Conservation (phyloP, 2,113 vertebrate species). For the Scartelaos histophorus region DNA sequence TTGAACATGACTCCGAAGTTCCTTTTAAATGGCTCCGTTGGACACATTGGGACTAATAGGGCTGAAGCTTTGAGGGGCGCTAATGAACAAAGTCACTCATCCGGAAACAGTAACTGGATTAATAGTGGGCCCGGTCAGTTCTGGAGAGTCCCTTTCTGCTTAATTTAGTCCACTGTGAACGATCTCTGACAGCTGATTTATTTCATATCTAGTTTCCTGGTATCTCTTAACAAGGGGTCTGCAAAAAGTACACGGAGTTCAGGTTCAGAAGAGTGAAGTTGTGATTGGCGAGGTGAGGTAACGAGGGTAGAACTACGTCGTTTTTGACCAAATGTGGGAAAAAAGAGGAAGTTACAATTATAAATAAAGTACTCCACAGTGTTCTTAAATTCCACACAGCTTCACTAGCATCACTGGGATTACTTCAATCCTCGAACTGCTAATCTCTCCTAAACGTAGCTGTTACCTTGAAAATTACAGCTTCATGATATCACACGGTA, state of each 20-base stretch:
- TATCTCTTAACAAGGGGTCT: constrained; percentile 55
- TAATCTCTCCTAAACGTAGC: no score
- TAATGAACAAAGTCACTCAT: constrained; percentile 68
- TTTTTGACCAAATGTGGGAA: no score
- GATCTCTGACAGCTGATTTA: constrained; percentile 53
- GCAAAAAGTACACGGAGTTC: constrained; percentile 7
- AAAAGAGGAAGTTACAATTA: no score
- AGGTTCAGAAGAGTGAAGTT: constrained; percentile 10
- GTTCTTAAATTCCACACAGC: no score
- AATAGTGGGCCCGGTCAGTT: constrained; percentile 61
- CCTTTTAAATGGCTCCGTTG: constrained; percentile 62
- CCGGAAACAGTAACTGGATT: constrained; percentile 66
- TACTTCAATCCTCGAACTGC: no score
- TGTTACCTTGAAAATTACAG: no score
- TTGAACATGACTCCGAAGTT: constrained; percentile 44
- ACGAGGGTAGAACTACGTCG: not conserved
- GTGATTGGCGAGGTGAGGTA: constrained; percentile 20
- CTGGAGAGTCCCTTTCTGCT: constrained; percentile 49
- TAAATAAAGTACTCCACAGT: no score
- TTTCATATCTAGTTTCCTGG: constrained; percentile 36
- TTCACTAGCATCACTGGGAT: no score
- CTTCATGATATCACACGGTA: no score
- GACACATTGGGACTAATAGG: constrained; percentile 64
- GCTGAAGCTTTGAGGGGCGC: constrained; percentile 55
- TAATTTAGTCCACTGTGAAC: constrained; percentile 57